Evolutionary conservation across 1,140 invertebrate species (phyloP).

Genomic region (Himalopsyche phryganea): DNA sequence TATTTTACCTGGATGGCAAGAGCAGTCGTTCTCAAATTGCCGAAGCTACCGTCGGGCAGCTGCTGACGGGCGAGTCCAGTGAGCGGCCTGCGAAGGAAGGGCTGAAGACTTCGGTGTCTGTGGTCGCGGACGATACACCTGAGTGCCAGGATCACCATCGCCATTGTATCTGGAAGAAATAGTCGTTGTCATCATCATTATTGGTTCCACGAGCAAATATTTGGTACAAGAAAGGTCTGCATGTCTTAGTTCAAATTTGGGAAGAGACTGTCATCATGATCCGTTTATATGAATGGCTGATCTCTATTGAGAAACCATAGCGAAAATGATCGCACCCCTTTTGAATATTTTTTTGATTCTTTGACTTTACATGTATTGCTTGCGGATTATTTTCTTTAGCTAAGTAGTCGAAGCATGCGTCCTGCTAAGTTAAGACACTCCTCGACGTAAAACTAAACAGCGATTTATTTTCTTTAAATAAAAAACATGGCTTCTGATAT

Average conservation of each 20-base stretch:
- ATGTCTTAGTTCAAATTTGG: too few species aligned
- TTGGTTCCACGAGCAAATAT: not conserved
- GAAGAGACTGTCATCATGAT: not conserved
- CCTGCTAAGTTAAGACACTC: too few species aligned
- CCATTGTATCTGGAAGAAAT: constrained; percentile 66
- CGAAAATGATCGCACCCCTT: too few species aligned
- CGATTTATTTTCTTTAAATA: too few species aligned
- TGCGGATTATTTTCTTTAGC: too few species aligned
- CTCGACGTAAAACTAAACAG: too few species aligned
- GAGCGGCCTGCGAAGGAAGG: constrained; percentile 71
- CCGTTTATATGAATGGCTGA: not conserved
- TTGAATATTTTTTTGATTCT: too few species aligned
- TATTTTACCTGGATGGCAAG: constrained; percentile 66
- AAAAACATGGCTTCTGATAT: too few species aligned
- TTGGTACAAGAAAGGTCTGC: not conserved
- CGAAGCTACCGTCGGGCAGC: constrained; percentile 75
- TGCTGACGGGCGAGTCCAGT: constrained; percentile 72
- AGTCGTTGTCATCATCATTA: too few species aligned
- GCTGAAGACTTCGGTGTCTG: constrained; percentile 71
- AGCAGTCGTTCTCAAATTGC: constrained; percentile 75
- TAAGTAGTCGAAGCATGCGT: too few species aligned
- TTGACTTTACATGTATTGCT: too few species aligned
- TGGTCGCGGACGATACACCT: constrained; percentile 83
- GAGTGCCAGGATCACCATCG: constrained; percentile 77
- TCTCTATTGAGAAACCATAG: not conserved